Base-by-base conservation (phyloP, 1,140 invertebrate genomes). In the Nylanderia fulva region DNA sequence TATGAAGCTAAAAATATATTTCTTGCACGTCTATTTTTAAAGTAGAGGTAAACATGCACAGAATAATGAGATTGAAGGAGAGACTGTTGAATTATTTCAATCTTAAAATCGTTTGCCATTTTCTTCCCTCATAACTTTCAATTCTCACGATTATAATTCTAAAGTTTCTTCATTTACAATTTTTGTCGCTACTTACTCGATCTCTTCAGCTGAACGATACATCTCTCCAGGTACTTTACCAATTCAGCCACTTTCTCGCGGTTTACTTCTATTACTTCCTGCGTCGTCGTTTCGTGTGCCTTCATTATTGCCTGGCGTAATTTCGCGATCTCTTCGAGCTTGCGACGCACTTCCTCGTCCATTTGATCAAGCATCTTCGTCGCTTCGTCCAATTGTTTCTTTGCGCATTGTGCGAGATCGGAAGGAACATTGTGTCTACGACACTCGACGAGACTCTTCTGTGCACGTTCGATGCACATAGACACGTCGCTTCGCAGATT, bases 21-120 rank as follows among this genome's bases (percentile, higher is more conserved):
- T 24, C 18, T 76, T 21, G 7, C 11, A 18, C 27, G 21, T 48
- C 48, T 63, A 45, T 63, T 60, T 60, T 36, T 27, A 18, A 64
- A 42, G n/a, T 45, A 63, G 6, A 18, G 24, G 18, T 27, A 69
- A 69, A 45, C 42, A 24, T 8, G 15, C 1, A 13, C 1, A 5
- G 21, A 39, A 33, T 13, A 33, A 13, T 0, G n/a, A 29, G 6
- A 2, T 11, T 1, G 15, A 48, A 3, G 4, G 4, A 42, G 8
- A 42, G 9, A 39, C 1, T 60, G 96, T 96, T 33, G 95, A 96
- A 39, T 97, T 97, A 93, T 96, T 96, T 88, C 95, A 60, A 96
- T 96, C 96, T n/a, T 86, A 63, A 39, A 8, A 58, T 9, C 13
- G 8, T 27, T 8, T 56, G 29, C 24, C 13, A 58, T 27, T 39